A percentile compares a stretch with the other conserved stretches of the same genome.
Conservation (phyloP, 2,888 invertebrate genomes). For the Pyrgus malvae region DNA sequence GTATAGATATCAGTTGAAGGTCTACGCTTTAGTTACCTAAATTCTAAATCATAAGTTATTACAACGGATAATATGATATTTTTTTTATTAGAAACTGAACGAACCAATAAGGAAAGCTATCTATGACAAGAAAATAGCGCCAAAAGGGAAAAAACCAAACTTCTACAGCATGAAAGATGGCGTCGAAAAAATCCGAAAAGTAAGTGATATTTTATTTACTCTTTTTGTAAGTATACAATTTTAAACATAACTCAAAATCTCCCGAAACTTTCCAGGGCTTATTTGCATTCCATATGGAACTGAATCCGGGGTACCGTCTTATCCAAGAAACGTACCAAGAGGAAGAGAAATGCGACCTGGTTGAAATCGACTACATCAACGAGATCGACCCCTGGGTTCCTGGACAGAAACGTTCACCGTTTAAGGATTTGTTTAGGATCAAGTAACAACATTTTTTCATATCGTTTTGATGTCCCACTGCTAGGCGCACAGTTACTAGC, state of each 20-base stretch:
- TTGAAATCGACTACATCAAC: slow-evolving; percentile 80
- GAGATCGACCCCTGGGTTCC: slow-evolving; percentile 79
- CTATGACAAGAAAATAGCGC: slow-evolving; percentile 75
- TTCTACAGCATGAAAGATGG: slow-evolving; percentile 73
- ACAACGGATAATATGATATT: too few relatives aligned
- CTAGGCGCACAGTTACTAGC: too few relatives aligned
- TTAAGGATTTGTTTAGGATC: slow-evolving; percentile 78
- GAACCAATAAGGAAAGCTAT: slow-evolving; percentile 73
- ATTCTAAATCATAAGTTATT: too few relatives aligned
- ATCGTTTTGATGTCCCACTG: too few relatives aligned
- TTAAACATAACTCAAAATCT: background rate
- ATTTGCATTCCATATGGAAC: slow-evolving; percentile 82
- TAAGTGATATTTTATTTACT: too few relatives aligned
- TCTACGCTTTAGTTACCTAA: too few relatives aligned
- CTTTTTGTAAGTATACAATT: background rate
- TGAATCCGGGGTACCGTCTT: slow-evolving; percentile 78
- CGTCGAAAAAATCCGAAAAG: slow-evolving; percentile 64
- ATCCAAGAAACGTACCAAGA: slow-evolving; percentile 82
- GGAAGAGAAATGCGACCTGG: slow-evolving; percentile 83
- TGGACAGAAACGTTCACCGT: slow-evolving; percentile 76
- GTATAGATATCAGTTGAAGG: too few relatives aligned
- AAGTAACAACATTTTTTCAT: slow-evolving; percentile 73
- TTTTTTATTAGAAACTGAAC: slow-evolving; percentile 61
- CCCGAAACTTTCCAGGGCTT: slow-evolving; percentile 60
- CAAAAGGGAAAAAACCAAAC: slow-evolving; percentile 66